Percentiles rank a stretch among this genome's conserved stretches.
Evolutionary conservation across 2,113 vertebrate species (phyloP).

Genomic region (Spizaetus ornatus): DNA sequence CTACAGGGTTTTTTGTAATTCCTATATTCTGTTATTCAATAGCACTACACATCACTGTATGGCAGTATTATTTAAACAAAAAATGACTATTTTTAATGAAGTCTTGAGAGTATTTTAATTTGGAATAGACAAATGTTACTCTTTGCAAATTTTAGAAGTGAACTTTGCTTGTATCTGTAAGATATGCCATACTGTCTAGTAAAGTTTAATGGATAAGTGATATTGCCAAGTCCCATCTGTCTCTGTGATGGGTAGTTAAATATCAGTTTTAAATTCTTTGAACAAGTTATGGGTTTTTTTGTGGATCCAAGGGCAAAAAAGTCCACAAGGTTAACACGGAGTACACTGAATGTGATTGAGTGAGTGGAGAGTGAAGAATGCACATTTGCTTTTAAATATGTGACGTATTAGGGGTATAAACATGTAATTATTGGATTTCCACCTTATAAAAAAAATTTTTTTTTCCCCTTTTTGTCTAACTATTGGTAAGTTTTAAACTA

Average conservation of each 20-base stretch:
- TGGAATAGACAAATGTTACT: neutral
- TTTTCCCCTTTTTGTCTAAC: neutral
- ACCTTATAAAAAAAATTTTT: neutral
- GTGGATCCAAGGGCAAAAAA: neutral
- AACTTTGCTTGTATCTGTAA: neutral
- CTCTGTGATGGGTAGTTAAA: neutral
- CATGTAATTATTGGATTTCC: neutral
- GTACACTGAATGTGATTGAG: neutral
- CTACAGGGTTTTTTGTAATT: neutral
- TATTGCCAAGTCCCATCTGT: neutral
- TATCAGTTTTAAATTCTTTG: neutral
- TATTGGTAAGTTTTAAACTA: neutral
- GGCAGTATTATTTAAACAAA: neutral
- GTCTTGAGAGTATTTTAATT: neutral
- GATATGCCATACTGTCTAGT: neutral
- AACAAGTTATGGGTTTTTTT: neutral
- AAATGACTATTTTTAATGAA: neutral
- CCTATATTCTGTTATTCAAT: neutral
- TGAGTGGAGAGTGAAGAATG: neutral
- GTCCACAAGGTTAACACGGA: neutral
- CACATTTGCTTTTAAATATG: neutral
- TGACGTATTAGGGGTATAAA: neutral
- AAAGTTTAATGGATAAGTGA: neutral
- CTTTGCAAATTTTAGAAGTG: neutral
- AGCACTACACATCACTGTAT: neutral